Base-by-base conservation (phyloP, 1,140 invertebrate genomes). In the Diorhabda carinulata region DNA sequence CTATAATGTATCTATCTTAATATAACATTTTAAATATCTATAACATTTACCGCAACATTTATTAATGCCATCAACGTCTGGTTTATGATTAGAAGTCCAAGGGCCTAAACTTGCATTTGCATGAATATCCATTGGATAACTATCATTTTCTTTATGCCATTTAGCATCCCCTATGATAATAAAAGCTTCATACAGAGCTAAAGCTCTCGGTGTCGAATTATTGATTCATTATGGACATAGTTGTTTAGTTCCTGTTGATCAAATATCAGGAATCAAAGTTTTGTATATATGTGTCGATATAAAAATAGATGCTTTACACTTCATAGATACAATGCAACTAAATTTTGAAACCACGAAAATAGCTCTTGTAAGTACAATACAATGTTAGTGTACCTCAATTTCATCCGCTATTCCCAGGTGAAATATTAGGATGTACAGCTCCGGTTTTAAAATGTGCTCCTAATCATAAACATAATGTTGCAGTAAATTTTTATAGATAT, bases 51-150 rank as follows among this genome's bases (percentile, higher is more conserved):
- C 85, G 81, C 86, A 87, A 78, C 86, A 87, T 67, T 69, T 78
- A 74, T 82, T 77, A 57, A 83, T 80, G 69, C 81, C 81, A 66
- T 83, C 73, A 68, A 82, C 82, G 68, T 78, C 80, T 60, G 89
- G 88, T 76, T 91, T 93, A 81, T 95, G 90, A 84, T 98, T 98
- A 6, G 96, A 96, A 44, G 98, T 99, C 96, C 97, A 99, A 0
- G 92, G 89, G 0, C 98, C 98, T 40, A 94, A 83, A 81, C 96
- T 98, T 25, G 91, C 88, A 78, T 91, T 91, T 25, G 97, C 92
- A 87, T 99, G 99, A 80, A 96, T 99, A 80, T 99, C 98, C 98
- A 99, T 99, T 0, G 98, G 97, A 84, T 99, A 99, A 64, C 86
- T 85, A 59, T 83, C 78, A 67, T 80, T 79, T n/a, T 71, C 70